Percentiles rank a stretch among this genome's conserved stretches.
phyloP scores from a whole-genome alignment of 1,140 invertebrate genomes.

The Sweltsa coloradensis region DNA sequence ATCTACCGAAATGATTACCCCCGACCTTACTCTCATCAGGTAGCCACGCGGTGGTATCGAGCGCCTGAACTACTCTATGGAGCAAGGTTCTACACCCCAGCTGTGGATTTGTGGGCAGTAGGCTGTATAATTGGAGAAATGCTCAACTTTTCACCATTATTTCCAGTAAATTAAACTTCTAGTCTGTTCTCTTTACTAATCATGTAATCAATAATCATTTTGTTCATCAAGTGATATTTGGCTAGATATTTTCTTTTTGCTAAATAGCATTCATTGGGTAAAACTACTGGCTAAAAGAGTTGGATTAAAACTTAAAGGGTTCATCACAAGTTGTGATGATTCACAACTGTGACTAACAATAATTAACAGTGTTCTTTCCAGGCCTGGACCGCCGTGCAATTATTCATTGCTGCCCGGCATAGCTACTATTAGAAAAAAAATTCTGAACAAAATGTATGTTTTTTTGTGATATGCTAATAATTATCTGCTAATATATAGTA shows the following conservation, averaged over 20 bases:
- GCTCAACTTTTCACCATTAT: slow-evolving; percentile 77
- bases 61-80: slow-evolving; percentile 92
- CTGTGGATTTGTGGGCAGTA: slow-evolving; percentile 86
- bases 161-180: slow-evolving; percentile 51
- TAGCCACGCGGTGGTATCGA: slow-evolving; percentile 83
- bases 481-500: too few relatives aligned
- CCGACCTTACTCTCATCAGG: slow-evolving; percentile 72
- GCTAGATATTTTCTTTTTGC: not conserved
- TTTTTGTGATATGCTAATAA: too few relatives aligned
- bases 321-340: not conserved
- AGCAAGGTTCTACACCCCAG: slow-evolving; percentile 71
- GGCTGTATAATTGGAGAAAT: slow-evolving; percentile 94
- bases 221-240: not conserved
- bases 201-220: not conserved
- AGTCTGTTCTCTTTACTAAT: not conserved
- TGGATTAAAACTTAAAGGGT: too few relatives aligned
- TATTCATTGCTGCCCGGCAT: too few relatives aligned
- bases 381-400: too few relatives aligned
- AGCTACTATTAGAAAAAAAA: too few relatives aligned
- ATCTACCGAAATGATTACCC: slow-evolving; percentile 53
- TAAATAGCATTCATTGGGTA: not conserved
- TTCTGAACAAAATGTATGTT: too few relatives aligned
- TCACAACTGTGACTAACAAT: not conserved
- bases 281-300: not conserved
- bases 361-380: too few relatives aligned